Evolutionary conservation across 2,113 vertebrate species (phyloP), one percentile per base, ranked within the genome.

Genomic region (Cardinalis cardinalis): DNA sequence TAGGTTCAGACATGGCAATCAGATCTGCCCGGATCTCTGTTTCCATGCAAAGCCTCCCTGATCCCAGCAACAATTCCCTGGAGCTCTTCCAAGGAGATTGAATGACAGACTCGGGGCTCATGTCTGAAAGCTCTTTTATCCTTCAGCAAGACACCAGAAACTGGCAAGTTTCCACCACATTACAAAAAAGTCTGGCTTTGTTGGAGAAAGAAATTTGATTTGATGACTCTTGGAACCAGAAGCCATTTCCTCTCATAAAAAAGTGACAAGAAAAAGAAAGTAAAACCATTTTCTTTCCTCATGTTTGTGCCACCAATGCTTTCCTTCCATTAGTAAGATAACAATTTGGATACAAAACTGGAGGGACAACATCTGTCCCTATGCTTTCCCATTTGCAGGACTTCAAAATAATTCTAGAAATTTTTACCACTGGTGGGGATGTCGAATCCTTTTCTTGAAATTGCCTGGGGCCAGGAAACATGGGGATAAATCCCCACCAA

Each of bases 31-130:
- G 2, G 23, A 66, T 51, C 89, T 72, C 68, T 38, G 6, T 51
- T 91, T 36, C 87, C 77, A 68, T 38, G 74, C 65, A 94, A 92
- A 89, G 65, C 70, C 44, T 74, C 61, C 6, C 31, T 63, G 70
- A 84, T 89, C 58, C 52, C 87, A 68, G 73, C 73, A 88, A 77
- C 89, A 73, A 55, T 8, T 87, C 87, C 92, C 90, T 71, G 84
- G 87, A 71, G 92, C 81, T 74, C 61, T 92, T 92, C 85, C 58
- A 23, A 87, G 48, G 74, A 91, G 92, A 84, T 1, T 78, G 56
- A 71, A 40, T 87, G 75, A 78, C 93, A 89, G 52, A 81, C 66
- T 29, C 65, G 13, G 58, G 43, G 28, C 66, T 91, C 23, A 14
- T 52, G 66, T 41, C 78, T 82, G 58, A 84, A 82, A 92, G 70